Conservation (phyloP, 2,113 vertebrate species). For the Chinchilla lanigera region DNA sequence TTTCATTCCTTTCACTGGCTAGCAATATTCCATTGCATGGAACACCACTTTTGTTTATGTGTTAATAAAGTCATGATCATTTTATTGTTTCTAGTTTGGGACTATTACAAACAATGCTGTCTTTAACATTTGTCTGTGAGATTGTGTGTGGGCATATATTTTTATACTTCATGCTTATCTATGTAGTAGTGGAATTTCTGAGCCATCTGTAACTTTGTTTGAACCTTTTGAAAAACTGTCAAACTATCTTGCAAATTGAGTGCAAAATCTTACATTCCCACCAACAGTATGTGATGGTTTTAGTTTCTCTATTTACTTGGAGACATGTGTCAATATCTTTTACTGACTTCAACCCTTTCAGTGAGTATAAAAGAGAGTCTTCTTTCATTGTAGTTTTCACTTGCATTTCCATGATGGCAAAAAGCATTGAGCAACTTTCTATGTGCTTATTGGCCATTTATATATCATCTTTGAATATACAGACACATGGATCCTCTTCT, state of each 20-base stretch:
- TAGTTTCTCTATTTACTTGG: not conserved
- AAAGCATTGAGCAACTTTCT: not conserved
- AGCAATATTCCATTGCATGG: not conserved
- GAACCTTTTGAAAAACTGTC: not conserved
- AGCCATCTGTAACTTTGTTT: not conserved
- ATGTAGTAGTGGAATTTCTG: not conserved
- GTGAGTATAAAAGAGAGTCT: not conserved
- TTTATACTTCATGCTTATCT: not conserved
- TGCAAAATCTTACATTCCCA: not conserved
- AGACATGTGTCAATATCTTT: not conserved
- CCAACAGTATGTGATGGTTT: not conserved
- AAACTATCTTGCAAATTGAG: not conserved
- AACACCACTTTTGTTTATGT: not conserved
- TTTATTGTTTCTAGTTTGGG: not conserved
- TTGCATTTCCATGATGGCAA: not conserved
- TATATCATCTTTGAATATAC: not conserved
- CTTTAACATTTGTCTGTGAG: not conserved
- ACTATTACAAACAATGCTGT: not conserved
- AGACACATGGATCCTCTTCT: not conserved
- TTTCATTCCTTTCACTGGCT: not conserved
- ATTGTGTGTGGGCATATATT: not conserved
- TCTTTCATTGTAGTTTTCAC: not conserved
- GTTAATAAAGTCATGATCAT: not conserved
- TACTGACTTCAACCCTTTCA: not conserved
- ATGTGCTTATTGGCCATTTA: not conserved